phyloP scores from a whole-genome alignment of 2,888 invertebrate species.

The Lycocerus yunnanus region DNA sequence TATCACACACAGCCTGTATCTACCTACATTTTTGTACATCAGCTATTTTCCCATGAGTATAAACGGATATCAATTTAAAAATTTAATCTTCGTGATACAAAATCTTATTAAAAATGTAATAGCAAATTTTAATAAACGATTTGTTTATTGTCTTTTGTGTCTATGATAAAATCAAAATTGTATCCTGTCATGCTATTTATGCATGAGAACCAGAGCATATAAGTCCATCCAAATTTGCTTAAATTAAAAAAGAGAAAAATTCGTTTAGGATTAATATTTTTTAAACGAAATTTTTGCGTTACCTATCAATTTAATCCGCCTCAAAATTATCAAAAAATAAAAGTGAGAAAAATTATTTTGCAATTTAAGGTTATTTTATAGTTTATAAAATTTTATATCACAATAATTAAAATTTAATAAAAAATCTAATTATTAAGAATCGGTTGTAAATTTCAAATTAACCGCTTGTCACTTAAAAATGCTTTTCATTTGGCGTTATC shows the following conservation, averaged over 20 bases:
- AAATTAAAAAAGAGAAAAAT: neutral
- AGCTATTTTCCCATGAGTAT: neutral
- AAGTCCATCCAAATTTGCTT: neutral
- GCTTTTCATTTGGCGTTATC: neutral
- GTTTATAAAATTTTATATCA: neutral
- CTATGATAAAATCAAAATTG: neutral
- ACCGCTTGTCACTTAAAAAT: neutral
- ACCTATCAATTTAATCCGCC: neutral
- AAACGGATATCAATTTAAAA: neutral
- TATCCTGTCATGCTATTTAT: constrained; percentile 5
- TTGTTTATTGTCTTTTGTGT: constrained; percentile 1
- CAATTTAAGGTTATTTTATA: neutral
- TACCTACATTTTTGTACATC: neutral
- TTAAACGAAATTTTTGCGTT: neutral
- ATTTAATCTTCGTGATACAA: neutral
- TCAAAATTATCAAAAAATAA: neutral
- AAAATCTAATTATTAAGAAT: neutral
- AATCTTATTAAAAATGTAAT: neutral
- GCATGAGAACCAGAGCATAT: constrained; percentile 4
- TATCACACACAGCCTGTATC: neutral
- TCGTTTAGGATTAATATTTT: neutral
- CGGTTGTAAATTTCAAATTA: neutral
- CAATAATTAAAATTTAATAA: neutral
- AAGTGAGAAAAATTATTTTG: neutral
- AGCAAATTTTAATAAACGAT: neutral